Base-by-base conservation (phyloP, 2,797 vertebrate species). In the Microcaecilia unicolor region DNA sequence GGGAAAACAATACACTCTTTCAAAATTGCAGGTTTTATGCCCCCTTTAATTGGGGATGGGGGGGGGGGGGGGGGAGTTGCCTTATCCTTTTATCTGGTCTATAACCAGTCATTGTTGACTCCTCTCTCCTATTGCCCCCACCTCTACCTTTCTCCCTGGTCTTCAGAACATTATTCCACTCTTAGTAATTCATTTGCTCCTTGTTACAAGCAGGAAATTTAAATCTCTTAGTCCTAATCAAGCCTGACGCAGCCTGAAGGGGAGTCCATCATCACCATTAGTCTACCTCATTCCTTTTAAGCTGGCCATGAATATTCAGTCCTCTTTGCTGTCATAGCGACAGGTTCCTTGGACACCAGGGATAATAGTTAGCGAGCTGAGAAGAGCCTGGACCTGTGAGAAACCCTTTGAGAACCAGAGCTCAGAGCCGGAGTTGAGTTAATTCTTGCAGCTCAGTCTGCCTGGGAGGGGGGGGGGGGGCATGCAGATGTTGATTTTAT, bases 171-270 rank as follows among this genome's bases (percentile, higher is more conserved):
- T 21, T 22, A 37, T 26, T 4, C 31, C 28, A 9, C 48, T 20
- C 35, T 32, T 10, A n/a, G 20, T 22, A n/a, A n/a, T n/a, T n/a
- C n/a, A n/a, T n/a, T n/a, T n/a, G n/a, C n/a, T n/a, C n/a, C n/a
- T n/a, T n/a, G n/a, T 50, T 39, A 31, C 9, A 6, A 21, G 13
- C 31, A 44, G 48, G 48, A 44, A 44, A 40, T 35, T 26, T n/a
- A n/a, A n/a, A n/a, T n/a, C n/a, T n/a, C n/a, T n/a, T n/a, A n/a
- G n/a, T n/a, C n/a, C n/a, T n/a, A n/a, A n/a, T n/a, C n/a, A n/a
- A 6, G 25, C 13, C 25, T 25, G 15, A 26, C 6, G 4, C 26
- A 25, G n/a, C 7, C 15, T 26, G 26, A 10, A 25, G 3, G 13
- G 13, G 14, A 26, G 13, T 9, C 2, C 9, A 13, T 10, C 26